phyloP scores from a whole-genome alignment of 2,888 invertebrate genomes.

The Sphaeridia pumilis region DNA sequence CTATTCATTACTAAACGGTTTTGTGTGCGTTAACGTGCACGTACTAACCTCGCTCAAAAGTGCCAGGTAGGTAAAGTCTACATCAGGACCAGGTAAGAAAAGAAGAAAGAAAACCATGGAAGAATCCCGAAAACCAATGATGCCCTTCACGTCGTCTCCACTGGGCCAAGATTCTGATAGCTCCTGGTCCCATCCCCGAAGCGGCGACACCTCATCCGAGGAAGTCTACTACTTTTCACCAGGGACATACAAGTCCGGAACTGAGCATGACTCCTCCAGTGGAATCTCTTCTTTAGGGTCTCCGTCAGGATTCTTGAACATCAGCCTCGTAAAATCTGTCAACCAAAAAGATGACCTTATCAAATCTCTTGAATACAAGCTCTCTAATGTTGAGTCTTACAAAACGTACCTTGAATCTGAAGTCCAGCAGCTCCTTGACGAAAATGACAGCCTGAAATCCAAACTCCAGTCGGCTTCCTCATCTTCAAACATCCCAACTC shows the following conservation, averaged over 20 bases:
- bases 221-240: constrained; percentile 1
- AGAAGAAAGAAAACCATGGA: too few relatives aligned
- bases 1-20: too few relatives aligned
- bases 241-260: neutral
- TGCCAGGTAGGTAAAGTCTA: too few relatives aligned
- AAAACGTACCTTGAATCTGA: neutral
- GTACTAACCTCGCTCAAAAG: too few relatives aligned
- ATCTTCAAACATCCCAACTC: too few relatives aligned
- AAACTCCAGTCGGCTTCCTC: neutral
- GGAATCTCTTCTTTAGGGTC: neutral
- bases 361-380: neutral
- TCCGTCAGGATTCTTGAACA: neutral
- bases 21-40: too few relatives aligned
- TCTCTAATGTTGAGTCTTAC: neutral
- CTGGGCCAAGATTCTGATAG: too few relatives aligned
- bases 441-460: neutral
- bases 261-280: neutral
- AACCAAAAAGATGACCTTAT: neutral
- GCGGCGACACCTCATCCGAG: neutral
- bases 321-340: neutral
- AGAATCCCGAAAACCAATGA: too few relatives aligned
- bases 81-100: too few relatives aligned
- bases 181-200: neutral
- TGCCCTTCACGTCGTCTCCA: too few relatives aligned
- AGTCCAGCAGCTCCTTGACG: neutral